Percentiles rank a stretch among this genome's conserved stretches.
phyloP scores from a whole-genome alignment of 2,888 invertebrate genomes.

The Megamerina dolium region DNA sequence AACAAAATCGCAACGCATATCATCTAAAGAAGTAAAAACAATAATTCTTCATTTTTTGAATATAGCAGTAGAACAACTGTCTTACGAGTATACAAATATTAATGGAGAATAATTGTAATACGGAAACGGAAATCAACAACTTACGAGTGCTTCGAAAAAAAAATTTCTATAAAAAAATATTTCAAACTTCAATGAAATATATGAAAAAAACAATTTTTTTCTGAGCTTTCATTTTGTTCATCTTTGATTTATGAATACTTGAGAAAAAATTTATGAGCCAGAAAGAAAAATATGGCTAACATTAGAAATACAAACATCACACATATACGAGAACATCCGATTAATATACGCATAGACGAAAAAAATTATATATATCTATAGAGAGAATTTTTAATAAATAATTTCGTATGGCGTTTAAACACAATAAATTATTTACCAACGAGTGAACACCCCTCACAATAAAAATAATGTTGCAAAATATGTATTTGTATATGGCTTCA shows the following conservation, averaged over 20 bases:
- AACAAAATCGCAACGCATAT: slow-evolving; percentile 6
- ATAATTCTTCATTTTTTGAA: slow-evolving; percentile 32
- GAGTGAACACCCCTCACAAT: slow-evolving; percentile 17
- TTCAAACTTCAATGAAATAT: too few relatives aligned
- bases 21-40: slow-evolving; percentile 15
- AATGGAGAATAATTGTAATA: slow-evolving; percentile 37
- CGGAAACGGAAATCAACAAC: too few relatives aligned
- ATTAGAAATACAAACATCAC: slow-evolving; percentile 11
- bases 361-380: neutral
- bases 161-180: too few relatives aligned
- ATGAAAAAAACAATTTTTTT: too few relatives aligned
- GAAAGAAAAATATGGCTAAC: slow-evolving; percentile 28
- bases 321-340: slow-evolving; percentile 4
- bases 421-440: slow-evolving; percentile 18
- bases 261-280: slow-evolving; percentile 34
- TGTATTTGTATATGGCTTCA: neutral
- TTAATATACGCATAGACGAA: too few relatives aligned
- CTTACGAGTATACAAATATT: slow-evolving; percentile 19
- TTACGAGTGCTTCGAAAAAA: too few relatives aligned
- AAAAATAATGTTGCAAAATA: neutral
- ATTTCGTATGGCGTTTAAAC: slow-evolving; percentile 10
- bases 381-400: neutral
- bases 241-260: slow-evolving; percentile 35
- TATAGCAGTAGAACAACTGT: too few relatives aligned
- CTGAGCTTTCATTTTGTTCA: too few relatives aligned